These are phyloP conservation scores for Drosophila eohydei DNA, from an alignment of 2,888 invertebrate species.

Conservation along the genomic window DNA sequence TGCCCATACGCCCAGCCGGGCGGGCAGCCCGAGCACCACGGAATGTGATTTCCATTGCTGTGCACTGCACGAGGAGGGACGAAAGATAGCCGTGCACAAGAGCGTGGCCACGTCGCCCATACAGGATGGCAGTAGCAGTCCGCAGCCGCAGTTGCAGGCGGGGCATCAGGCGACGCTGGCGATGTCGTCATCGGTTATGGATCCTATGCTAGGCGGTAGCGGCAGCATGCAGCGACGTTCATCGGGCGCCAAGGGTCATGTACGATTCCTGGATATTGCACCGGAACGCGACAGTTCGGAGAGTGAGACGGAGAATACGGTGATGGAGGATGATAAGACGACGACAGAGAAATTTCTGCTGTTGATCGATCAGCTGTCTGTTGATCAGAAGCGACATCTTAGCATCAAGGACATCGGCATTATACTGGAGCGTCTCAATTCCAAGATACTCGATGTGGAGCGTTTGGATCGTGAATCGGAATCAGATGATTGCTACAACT, in stretches of 20 bases:
- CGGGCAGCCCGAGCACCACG: constrained; percentile 88
- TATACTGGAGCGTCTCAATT: constrained; percentile 95
- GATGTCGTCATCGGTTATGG: constrained; percentile 84
- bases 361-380: constrained; percentile 96
- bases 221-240: constrained; percentile 85
- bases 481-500: constrained; percentile 97
- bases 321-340: constrained; percentile 95
- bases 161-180: constrained; percentile 76
- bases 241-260: constrained; percentile 90
- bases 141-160: constrained; percentile 86
- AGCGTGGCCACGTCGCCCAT: constrained; percentile 97
- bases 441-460: constrained; percentile 97
- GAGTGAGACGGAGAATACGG: constrained; percentile 96
- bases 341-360: constrained; percentile 96
- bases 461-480: constrained; percentile 95
- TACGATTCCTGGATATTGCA: constrained; percentile 92
- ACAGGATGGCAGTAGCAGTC: constrained; percentile 90
- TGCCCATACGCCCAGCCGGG: constrained; percentile 89
- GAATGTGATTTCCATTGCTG: constrained; percentile 99
- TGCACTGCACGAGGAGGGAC: constrained; percentile 96
- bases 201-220: constrained; percentile 84
- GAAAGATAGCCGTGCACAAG: constrained; percentile 96
- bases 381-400: constrained; percentile 95
- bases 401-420: constrained; percentile 98
- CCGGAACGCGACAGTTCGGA: constrained; percentile 94